These are phyloP conservation scores for Herminia tarsipennalis DNA, from an alignment of 2,888 invertebrate species.

Conservation along the genomic window DNA sequence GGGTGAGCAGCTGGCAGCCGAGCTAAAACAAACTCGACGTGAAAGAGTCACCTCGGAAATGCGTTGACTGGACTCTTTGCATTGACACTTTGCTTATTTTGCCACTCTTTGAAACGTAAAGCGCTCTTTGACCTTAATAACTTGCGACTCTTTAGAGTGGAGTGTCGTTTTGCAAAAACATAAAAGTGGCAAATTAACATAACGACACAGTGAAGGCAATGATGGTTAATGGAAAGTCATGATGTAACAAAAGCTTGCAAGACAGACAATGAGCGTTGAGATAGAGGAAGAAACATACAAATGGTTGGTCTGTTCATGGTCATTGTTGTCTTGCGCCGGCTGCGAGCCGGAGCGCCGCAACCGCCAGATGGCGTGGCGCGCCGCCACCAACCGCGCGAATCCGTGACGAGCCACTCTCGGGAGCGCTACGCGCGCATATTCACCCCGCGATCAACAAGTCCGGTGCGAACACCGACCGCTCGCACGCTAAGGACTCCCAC, in stretches of 20 bases:
- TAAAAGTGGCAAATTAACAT: slow-evolving; percentile 12
- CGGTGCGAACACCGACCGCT: slow-evolving; percentile 46
- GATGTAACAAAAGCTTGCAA: slow-evolving; percentile 43
- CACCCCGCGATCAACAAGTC: slow-evolving; percentile 70
- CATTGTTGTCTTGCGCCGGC: slow-evolving; percentile 80
- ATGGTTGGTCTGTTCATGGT: slow-evolving; percentile 84
- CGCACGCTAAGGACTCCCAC: slow-evolving; percentile 37
- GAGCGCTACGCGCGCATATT: slow-evolving; percentile 76
- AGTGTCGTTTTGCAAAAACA: slow-evolving; percentile 2
- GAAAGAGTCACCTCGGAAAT: slow-evolving; percentile 54
- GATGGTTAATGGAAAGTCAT: slow-evolving; percentile 29
- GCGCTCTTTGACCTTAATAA: slow-evolving; percentile 45
- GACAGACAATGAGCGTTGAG: slow-evolving; percentile 59
- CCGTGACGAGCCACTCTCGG: slow-evolving; percentile 88
- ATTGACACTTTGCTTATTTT: slow-evolving; percentile 51
- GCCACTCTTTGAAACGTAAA: slow-evolving; percentile 45
- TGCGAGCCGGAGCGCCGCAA: slow-evolving; percentile 85
- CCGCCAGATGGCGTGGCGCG: slow-evolving; percentile 90
- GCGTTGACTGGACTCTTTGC: slow-evolving; percentile 58
- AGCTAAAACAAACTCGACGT: slow-evolving; percentile 62
- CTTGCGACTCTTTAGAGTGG: slow-evolving; percentile 18
- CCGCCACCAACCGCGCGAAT: slow-evolving; percentile 89
- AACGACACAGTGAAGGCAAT: slow-evolving; percentile 31
- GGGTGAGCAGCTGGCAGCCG: slow-evolving; percentile 59
- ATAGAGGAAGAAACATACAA: slow-evolving; percentile 82